Percentiles rank a stretch among this genome's conserved stretches.
Evolutionary conservation across 2,113 vertebrate genomes (phyloP).

Genomic region (Ivindomyrus marchei): DNA sequence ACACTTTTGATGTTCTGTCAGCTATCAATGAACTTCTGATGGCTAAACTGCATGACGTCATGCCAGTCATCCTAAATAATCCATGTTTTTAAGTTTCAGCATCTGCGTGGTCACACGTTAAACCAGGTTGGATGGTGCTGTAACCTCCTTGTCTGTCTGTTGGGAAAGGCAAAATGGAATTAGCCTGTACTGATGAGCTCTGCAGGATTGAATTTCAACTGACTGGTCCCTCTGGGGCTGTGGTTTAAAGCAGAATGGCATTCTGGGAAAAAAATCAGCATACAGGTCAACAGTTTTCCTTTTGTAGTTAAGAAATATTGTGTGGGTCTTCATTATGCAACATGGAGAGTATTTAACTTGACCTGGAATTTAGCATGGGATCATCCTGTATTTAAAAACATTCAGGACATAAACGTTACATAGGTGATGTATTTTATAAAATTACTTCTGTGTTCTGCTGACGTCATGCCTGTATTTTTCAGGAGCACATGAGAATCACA

Average conservation of each 20-base stretch:
- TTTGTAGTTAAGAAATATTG: background rate
- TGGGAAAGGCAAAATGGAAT: background rate
- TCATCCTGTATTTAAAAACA: background rate
- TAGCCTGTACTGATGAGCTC: background rate
- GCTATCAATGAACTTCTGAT: background rate
- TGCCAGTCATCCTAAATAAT: background rate
- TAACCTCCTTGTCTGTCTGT: background rate
- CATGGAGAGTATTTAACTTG: background rate
- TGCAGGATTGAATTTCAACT: background rate
- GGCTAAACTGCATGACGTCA: background rate
- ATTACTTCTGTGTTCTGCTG: background rate
- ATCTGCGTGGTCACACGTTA: background rate
- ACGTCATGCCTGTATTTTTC: background rate
- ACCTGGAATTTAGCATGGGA: background rate
- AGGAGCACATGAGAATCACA: background rate
- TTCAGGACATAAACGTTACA: background rate
- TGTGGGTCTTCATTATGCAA: background rate
- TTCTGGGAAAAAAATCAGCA: background rate
- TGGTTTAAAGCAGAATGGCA: background rate
- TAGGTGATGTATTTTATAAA: background rate
- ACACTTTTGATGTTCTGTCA: background rate
- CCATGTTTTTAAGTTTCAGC: background rate
- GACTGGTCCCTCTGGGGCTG: background rate
- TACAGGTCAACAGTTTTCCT: background rate
- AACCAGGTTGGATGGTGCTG: background rate